These are phyloP conservation scores for Micromys minutus DNA, from an alignment of 2,113 vertebrate species.

Conservation along the genomic window DNA sequence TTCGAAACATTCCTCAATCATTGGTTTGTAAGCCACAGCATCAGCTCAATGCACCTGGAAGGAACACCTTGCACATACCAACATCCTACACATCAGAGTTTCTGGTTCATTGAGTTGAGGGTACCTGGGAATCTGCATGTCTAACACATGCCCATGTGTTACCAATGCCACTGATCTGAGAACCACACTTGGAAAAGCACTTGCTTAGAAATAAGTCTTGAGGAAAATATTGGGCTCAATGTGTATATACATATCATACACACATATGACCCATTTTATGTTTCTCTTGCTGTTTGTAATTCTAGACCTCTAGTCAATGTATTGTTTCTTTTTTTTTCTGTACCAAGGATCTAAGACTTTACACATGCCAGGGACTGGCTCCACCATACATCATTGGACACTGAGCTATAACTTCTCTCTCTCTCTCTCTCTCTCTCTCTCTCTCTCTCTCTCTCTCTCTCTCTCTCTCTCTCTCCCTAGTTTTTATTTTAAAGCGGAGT, in stretches of 20 bases:
- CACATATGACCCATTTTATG: background rate
- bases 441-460: background rate
- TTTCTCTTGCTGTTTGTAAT: background rate
- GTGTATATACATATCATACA: background rate
- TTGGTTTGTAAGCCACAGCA: background rate
- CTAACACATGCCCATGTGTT: background rate
- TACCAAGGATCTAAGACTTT: background rate
- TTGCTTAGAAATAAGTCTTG: background rate
- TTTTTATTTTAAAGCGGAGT: background rate
- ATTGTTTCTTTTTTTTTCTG: background rate
- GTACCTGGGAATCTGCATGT: background rate
- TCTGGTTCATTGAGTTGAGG: background rate
- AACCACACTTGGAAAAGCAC: background rate
- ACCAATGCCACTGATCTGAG: background rate
- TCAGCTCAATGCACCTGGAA: background rate
- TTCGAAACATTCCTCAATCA: background rate
- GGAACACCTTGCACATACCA: background rate
- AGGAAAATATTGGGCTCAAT: background rate
- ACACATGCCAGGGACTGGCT: background rate
- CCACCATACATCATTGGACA: background rate
- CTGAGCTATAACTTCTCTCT: background rate
- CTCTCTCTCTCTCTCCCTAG: background rate
- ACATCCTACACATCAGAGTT: background rate
- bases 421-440: background rate
- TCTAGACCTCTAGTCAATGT: background rate